Base-by-base conservation (phyloP, 2,797 vertebrate species). In the Fratercula arctica region DNA sequence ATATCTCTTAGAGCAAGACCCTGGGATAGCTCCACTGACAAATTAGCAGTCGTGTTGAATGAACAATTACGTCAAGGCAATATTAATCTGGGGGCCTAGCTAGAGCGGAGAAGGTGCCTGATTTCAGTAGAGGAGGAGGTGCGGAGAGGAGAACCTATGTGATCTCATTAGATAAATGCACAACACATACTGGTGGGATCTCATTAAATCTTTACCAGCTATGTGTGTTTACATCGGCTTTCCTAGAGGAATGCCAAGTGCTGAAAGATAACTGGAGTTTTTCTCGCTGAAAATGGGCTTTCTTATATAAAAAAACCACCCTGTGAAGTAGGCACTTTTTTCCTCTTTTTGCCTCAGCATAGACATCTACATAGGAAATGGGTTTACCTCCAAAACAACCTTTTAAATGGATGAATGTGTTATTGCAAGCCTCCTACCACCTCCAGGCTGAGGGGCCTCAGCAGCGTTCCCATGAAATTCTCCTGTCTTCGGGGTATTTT, bases 1-100 rank as follows among this genome's bases (percentile, higher is more conserved):
- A 93, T 94, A 96, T 96, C 95, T 97, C 89, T 96, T 78, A 29
- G 89, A 96, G 95, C 92, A 96, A 85, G 94, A 95, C 95, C 91
- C 95, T 91, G 91, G 96, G 89, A 95, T 92, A 95, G 28, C 64
- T 96, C 70, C 70, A 63, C 92, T 96, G 92, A 95, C 91, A 97
- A 97, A 97, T 96, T 94, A 95, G 88, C 82, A 88, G 95, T 63
- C 0, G 14, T 92, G 92, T 94, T 97, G 96, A 97, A 96, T 94
- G 96, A 97, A 93, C 96, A 95, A 85, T 96, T 96, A 96, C 41
- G 28, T 93, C 95, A 96, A 94, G 84, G 63, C 92, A 95, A 68
- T 94, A 92, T 92, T 95, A 95, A 97, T 97, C 85, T 93, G 79
- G 90, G 76, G 88, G 59, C 83, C 91, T 83, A 33, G 74, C n/a